phyloP scores from a whole-genome alignment of 2,888 invertebrate species.

The Idaea dimidiata region DNA sequence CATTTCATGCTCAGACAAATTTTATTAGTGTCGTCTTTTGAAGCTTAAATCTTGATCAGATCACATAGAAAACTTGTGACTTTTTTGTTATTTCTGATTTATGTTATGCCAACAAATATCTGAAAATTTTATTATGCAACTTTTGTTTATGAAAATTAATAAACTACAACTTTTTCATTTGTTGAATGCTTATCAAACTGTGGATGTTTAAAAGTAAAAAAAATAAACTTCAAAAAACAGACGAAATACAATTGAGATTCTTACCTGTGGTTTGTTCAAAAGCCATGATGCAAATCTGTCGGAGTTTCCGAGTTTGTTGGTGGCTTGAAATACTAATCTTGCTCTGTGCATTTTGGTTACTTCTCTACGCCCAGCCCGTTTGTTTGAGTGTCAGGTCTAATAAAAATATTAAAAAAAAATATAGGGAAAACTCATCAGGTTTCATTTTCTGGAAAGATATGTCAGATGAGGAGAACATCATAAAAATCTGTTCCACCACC shows the following conservation, averaged over 20 bases:
- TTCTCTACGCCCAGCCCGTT: constrained; percentile 38
- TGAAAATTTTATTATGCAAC: too few species aligned
- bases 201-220: too few species aligned
- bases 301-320: constrained; percentile 82
- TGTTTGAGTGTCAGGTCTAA: constrained; percentile 55
- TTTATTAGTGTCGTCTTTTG: not conserved
- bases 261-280: constrained; percentile 81
- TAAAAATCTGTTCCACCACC: too few species aligned
- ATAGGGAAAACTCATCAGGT: not conserved
- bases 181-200: too few species aligned
- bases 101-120: too few species aligned
- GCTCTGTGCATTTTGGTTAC: constrained; percentile 87
- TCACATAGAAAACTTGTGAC: not conserved
- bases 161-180: too few species aligned
- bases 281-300: constrained; percentile 92
- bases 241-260: constrained; percentile 19
- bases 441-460: not conserved
- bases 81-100: too few species aligned
- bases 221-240: not conserved
- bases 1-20: not conserved
- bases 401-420: constrained; percentile 16
- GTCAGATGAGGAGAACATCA: too few species aligned
- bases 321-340: constrained; percentile 85
- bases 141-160: too few species aligned
- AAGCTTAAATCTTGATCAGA: not conserved